A percentile compares a stretch with the other conserved stretches of the same genome.
These are phyloP conservation scores for Nautilus pompilius DNA, from an alignment of 1,140 invertebrate species.

Conservation along the genomic window DNA sequence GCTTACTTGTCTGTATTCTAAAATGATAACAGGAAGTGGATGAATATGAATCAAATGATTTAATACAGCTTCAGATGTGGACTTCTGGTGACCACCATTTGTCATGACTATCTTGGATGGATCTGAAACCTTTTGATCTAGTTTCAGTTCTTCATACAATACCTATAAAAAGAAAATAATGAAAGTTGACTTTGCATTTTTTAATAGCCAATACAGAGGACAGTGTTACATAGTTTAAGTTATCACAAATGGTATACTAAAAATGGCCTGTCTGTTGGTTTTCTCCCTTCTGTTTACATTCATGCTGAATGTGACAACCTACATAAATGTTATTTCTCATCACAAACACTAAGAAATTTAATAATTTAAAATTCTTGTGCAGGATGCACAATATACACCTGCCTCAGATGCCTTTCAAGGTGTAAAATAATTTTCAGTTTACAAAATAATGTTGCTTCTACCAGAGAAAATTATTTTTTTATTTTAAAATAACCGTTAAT, in stretches of 20 bases:
- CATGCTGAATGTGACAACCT: no score
- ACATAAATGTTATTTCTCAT: no score
- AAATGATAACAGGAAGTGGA: conserved; percentile 59
- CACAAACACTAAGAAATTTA: no score
- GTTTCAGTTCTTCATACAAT: conserved; percentile 60
- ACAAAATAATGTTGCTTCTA: no score
- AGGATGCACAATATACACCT: no score
- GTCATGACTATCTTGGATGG: conserved; percentile 55
- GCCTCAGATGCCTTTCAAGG: no score
- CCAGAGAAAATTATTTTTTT: no score
- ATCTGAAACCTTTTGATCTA: conserved; percentile 56
- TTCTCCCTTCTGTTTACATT: no score
- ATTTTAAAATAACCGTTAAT: no score
- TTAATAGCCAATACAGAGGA: neutral
- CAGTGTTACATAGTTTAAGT: neutral
- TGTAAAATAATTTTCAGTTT: no score
- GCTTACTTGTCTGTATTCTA: conserved; percentile 51
- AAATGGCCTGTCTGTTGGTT: neutral
- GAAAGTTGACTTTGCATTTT: neutral
- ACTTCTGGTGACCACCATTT: conserved; percentile 55
- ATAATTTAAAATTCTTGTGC: no score
- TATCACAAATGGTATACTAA: neutral
- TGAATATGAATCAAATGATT: conserved; percentile 54
- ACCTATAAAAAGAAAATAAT: conserved; percentile 27
- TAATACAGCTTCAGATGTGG: conserved; percentile 61